phyloP scores from a whole-genome alignment of 2,113 vertebrate genomes.

The Callaeas wilsoni region DNA sequence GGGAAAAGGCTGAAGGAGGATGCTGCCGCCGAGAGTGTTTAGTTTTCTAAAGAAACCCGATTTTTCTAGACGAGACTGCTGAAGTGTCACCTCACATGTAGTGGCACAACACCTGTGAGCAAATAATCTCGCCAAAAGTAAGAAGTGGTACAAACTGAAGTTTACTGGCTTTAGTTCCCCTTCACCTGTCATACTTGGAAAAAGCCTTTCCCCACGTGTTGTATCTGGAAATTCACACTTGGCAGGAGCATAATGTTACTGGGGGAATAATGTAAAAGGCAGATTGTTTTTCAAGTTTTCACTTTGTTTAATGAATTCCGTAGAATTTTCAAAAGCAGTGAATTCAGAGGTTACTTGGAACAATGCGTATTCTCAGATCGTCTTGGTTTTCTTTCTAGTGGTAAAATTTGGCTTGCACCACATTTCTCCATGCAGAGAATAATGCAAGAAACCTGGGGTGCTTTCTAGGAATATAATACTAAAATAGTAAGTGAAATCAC shows the following conservation, averaged over 20 bases:
- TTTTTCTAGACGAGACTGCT: not conserved
- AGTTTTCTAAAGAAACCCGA: not conserved
- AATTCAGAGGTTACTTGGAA: not conserved
- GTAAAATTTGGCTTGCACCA: not conserved
- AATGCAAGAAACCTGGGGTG: not conserved
- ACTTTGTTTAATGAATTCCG: not conserved
- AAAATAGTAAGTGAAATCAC: not conserved
- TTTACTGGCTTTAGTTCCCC: not conserved
- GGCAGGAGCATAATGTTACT: too few relatives aligned
- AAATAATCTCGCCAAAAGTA: not conserved
- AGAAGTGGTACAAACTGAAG: rapidly evolving
- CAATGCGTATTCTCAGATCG: not conserved
- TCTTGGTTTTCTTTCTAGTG: not conserved
- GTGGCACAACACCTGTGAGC: not conserved
- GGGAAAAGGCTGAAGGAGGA: not conserved
- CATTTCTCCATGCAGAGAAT: not conserved
- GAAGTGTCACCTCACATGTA: not conserved
- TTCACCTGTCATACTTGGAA: not conserved
- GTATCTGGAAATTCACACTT: not conserved
- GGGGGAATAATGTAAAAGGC: not conserved
- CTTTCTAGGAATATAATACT: not conserved
- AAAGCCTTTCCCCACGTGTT: rapidly evolving
- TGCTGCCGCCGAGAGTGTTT: rapidly evolving
- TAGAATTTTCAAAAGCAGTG: not conserved
- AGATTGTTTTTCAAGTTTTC: not conserved